These are phyloP conservation scores for Neoarius graeffei DNA, from an alignment of 2,113 vertebrate species.

Conservation along the genomic window DNA sequence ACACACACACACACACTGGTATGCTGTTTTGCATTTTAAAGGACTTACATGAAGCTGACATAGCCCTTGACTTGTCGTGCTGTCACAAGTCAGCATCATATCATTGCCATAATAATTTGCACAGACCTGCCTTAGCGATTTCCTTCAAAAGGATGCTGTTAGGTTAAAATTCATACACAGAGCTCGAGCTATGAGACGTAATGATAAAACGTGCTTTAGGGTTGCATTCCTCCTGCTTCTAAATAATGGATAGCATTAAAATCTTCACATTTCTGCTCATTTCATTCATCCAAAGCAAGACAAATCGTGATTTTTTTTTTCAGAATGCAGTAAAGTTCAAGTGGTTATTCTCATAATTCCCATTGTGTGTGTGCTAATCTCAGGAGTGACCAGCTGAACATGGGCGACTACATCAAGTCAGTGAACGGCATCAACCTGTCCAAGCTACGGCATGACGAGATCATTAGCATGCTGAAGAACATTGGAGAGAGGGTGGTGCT, in stretches of 20 bases:
- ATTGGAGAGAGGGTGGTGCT: constrained; percentile 93
- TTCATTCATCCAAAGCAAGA: neutral
- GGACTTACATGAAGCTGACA: neutral
- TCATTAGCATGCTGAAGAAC: constrained; percentile 93
- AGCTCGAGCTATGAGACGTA: neutral
- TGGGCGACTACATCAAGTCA: constrained; percentile 94
- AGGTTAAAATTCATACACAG: neutral
- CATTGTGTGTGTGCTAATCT: neutral
- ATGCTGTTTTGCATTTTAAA: neutral
- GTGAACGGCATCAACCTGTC: constrained; percentile 96
- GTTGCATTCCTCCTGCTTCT: neutral
- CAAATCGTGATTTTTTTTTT: neutral
- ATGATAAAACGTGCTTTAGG: neutral
- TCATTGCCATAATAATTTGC: neutral
- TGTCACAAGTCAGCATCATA: constrained; percentile 3
- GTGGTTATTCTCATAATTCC: neutral
- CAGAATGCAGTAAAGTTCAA: neutral
- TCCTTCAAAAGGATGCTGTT: neutral
- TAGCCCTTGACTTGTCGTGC: neutral
- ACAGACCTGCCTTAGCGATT: neutral
- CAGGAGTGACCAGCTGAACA: constrained; percentile 93
- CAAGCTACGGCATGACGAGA: constrained; percentile 92
- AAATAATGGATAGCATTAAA: neutral
- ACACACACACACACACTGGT: constrained; percentile 33
- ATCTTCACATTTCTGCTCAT: neutral